Evolutionary conservation across 2,797 vertebrate species (phyloP).

Genomic region (Ctenosaura bakeri): DNA sequence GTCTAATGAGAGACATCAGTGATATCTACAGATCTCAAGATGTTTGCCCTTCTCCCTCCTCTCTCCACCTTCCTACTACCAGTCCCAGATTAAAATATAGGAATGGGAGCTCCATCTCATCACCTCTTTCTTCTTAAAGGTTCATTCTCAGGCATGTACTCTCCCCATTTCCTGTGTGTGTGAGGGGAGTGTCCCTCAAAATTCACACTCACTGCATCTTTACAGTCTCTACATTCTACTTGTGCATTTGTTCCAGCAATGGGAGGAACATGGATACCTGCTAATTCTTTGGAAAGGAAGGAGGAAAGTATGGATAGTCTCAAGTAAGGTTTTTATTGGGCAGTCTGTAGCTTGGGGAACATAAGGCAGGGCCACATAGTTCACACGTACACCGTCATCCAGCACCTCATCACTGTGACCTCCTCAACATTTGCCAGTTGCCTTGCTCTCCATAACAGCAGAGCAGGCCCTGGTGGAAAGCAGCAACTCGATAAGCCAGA

Average conservation of each 20-base stretch:
- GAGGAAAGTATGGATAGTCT: not conserved
- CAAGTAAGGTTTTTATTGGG: not conserved
- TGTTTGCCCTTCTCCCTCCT: not conserved
- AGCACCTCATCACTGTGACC: no score
- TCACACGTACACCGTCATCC: no score
- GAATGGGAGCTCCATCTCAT: not conserved
- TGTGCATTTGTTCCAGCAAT: not conserved
- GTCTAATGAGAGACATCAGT: not conserved
- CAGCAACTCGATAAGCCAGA: no score
- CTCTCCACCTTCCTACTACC: not conserved
- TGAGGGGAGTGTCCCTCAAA: no score
- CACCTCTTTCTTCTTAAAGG: not conserved
- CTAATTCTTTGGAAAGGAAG: not conserved
- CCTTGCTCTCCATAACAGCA: not conserved
- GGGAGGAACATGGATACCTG: not conserved
- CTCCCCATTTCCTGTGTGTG: not conserved
- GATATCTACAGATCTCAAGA: not conserved
- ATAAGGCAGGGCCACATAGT: no score
- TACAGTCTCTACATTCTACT: not conserved
- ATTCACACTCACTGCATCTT: not conserved
- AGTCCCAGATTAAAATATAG: not conserved
- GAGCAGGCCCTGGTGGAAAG: not conserved
- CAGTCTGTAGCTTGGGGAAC: not conserved
- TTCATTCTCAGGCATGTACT: not conserved
- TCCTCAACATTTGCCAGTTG: not conserved